Percentiles rank a stretch among this genome's conserved stretches.
Conservation (phyloP, 2,888 invertebrate species). For the Ypsolopha scabrella region DNA sequence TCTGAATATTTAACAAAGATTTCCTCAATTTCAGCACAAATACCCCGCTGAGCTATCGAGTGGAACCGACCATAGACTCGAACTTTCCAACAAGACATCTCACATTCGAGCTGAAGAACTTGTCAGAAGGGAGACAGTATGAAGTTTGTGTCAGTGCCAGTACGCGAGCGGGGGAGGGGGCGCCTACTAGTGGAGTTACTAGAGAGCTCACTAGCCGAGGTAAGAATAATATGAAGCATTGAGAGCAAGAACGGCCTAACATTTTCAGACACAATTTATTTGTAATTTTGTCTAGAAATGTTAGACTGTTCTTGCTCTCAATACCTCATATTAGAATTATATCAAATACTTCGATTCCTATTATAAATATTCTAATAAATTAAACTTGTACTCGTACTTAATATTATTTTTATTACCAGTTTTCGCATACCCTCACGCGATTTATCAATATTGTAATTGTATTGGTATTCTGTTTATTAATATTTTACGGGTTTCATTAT, state of each 20-base stretch:
- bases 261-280: too few relatives aligned
- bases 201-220: conserved; percentile 33
- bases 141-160: conserved; percentile 74
- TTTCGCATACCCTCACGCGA: too few relatives aligned
- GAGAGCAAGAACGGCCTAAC: too few relatives aligned
- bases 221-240: too few relatives aligned
- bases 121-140: conserved; percentile 65
- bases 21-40: conserved; percentile 30
- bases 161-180: conserved; percentile 71
- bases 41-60: conserved; percentile 45
- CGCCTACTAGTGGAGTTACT: conserved; percentile 34
- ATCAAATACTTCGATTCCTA: too few relatives aligned
- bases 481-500: too few relatives aligned
- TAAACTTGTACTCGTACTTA: background rate
- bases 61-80: conserved; percentile 36
- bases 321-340: too few relatives aligned
- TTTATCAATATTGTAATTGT: too few relatives aligned
- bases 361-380: background rate
- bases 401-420: too few relatives aligned
- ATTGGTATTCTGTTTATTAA: too few relatives aligned
- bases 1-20: too few relatives aligned
- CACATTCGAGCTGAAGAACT: conserved; percentile 52
- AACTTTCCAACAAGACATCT: conserved; percentile 31
- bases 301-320: too few relatives aligned
- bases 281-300: background rate